Base-by-base conservation (phyloP, 2,113 vertebrate genomes). In the Archocentrus centrarchus region DNA sequence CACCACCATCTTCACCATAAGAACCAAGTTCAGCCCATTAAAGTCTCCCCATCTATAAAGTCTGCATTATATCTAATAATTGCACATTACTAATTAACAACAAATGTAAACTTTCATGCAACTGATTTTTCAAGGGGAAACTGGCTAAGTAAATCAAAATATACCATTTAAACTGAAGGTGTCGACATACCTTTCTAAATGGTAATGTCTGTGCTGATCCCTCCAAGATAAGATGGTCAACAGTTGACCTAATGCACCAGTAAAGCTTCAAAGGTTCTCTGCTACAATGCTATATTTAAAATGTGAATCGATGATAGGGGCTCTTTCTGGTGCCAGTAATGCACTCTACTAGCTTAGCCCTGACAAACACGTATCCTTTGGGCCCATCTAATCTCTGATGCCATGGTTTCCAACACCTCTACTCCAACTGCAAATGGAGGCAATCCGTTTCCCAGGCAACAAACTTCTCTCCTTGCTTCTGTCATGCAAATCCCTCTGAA, bases 361-460 rank as follows among this genome's bases (percentile, higher is more conserved):
- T 92, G 92, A 93, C 91, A 94, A 91, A 79, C 83, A 84, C 82
- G 75, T 75, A 87, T 85, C 86, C 87, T 80, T 88, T 86, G 88
- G 90, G 89, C 81, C 77, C 70, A 87, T 89, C 92, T 94, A 89
- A 93, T 91, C 89, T 91, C 88, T 78, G 80, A 90, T 91, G 92
- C 86, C 87, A 91, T 86, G 90, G 86, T 93, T 91, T 94, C 89
- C 84, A 86, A 94, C 94, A 94, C 94, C 94, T 95, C 92, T 89
- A 91, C 91, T 93, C 92, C 85, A 84, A 88, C 88, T 92, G 93
- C 87, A 95, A 94, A 95, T 91, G 90, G 93, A 92, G 92, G 91
- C 94, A 95, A 94, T 92, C 91, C 78, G 94, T 96, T 95, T 80
- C 94, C 94, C 37, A 8, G 94, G 96, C 87, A 96, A 96, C 94